These are phyloP conservation scores for Pogonocherus hispidulus DNA, from an alignment of 2,888 invertebrate genomes.

Conservation along the genomic window DNA sequence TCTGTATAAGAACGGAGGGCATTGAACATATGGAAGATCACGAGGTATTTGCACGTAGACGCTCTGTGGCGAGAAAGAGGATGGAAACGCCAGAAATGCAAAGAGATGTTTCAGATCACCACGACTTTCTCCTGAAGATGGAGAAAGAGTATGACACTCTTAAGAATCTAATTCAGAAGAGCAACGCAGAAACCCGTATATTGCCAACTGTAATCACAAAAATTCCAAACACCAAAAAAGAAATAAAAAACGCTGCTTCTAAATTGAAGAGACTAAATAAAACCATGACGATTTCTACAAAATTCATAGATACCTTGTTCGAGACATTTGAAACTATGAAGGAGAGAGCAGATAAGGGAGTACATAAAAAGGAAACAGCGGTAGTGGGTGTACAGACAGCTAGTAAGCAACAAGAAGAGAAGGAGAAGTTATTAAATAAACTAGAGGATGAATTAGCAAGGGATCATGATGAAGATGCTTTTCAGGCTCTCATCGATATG, in stretches of 20 bases:
- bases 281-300: background rate
- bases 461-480: background rate
- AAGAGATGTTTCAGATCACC: too few species aligned
- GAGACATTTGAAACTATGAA: constrained; percentile 10
- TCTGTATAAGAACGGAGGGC: background rate
- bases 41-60: background rate
- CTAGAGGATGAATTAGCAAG: background rate
- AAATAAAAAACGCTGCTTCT: background rate
- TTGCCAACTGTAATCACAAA: background rate
- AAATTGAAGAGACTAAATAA: background rate
- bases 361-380: background rate
- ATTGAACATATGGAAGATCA: background rate
- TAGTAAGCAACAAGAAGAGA: constrained; percentile 8
- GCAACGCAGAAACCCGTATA: background rate
- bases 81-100: background rate
- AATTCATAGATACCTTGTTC: constrained; percentile 4
- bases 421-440: background rate
- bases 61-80: background rate
- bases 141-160: background rate
- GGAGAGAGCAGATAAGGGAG: background rate
- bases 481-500: background rate
- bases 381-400: background rate
- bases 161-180: background rate
- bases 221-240: background rate
- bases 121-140: background rate